Evolutionary conservation across 2,888 invertebrate species (phyloP).

Genomic region (Lochmaea crataegi): DNA sequence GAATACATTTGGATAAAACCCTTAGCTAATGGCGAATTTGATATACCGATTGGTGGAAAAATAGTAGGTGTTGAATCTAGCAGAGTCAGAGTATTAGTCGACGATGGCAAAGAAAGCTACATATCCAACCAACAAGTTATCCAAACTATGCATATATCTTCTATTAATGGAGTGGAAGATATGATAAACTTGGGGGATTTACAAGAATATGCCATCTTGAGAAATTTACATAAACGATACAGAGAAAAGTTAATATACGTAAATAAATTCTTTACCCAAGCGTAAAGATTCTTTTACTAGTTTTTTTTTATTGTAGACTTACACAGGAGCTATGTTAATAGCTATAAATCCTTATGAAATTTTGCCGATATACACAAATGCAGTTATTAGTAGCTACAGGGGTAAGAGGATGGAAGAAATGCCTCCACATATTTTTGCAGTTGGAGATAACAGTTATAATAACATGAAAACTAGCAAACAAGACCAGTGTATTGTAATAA

Average conservation of each 20-base stretch:
- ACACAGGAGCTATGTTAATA: slow-evolving; percentile 93
- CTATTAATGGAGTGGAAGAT: slow-evolving; percentile 88
- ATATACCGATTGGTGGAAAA: slow-evolving; percentile 87
- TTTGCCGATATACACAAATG: slow-evolving; percentile 92
- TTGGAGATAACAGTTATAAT: slow-evolving; percentile 91
- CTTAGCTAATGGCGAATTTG: slow-evolving; percentile 77
- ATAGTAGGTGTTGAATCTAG: slow-evolving; percentile 82
- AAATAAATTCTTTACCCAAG: slow-evolving; percentile 64
- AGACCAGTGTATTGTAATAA: slow-evolving; percentile 95
- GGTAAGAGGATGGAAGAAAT: slow-evolving; percentile 86
- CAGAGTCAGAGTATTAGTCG: slow-evolving; percentile 82
- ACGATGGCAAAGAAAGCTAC: slow-evolving; percentile 81
- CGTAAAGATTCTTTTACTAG: neutral
- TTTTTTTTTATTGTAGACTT: slow-evolving; percentile 76
- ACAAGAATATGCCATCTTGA: slow-evolving; percentile 92
- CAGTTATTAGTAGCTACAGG: slow-evolving; percentile 86
- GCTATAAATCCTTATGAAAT: slow-evolving; percentile 96
- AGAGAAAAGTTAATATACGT: slow-evolving; percentile 91
- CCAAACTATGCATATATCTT: slow-evolving; percentile 82
- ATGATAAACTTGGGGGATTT: slow-evolving; percentile 96
- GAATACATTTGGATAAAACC: slow-evolving; percentile 93
- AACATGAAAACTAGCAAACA: slow-evolving; percentile 79
- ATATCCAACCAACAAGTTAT: slow-evolving; percentile 72
- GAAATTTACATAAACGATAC: slow-evolving; percentile 91
- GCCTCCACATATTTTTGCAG: slow-evolving; percentile 95